Evolutionary conservation across 35 echinoderm and acorn worm genomes (phyloP).

Genomic region (Eucidaris tribuloides): DNA sequence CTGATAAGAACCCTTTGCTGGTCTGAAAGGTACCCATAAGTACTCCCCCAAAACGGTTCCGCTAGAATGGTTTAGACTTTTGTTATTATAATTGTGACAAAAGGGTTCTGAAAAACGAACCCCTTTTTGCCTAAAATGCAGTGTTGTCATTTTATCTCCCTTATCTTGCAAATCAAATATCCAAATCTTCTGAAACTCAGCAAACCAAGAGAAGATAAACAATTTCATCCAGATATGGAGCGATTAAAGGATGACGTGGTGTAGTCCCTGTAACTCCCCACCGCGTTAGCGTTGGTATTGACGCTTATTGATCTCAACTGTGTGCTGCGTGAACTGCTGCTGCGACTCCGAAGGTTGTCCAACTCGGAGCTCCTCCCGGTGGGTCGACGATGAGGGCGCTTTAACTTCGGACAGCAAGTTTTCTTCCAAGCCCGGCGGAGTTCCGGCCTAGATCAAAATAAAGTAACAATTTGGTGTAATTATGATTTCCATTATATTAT

Average conservation of each 20-base stretch:
- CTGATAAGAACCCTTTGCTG: too few species aligned
- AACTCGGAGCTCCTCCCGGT: slow-evolving; percentile 1
- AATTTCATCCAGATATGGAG: slow-evolving; percentile 1
- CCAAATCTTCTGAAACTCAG: too few species aligned
- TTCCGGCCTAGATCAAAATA: not conserved
- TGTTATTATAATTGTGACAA: too few species aligned
- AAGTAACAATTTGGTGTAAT: not conserved
- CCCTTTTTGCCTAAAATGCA: too few species aligned
- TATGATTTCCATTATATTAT: not conserved
- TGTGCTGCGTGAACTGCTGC: not conserved
- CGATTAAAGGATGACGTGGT: not conserved
- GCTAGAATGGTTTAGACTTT: too few species aligned
- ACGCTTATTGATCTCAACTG: not conserved
- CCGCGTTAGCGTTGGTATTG: not conserved
- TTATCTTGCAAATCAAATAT: too few species aligned
- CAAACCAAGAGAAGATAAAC: too few species aligned
- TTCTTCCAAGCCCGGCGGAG: slow-evolving; percentile 1
- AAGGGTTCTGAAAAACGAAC: too few species aligned
- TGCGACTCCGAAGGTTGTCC: not conserved
- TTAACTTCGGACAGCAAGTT: not conserved
- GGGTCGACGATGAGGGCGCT: not conserved
- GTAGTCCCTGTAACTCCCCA: not conserved
- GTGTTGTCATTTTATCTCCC: too few species aligned
- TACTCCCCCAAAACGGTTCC: too few species aligned
- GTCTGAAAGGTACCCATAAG: too few species aligned